Evolutionary conservation across 2,113 vertebrate genomes (phyloP), one percentile per base, ranked within the genome.

Genomic region (Pterophyllum scalare): DNA sequence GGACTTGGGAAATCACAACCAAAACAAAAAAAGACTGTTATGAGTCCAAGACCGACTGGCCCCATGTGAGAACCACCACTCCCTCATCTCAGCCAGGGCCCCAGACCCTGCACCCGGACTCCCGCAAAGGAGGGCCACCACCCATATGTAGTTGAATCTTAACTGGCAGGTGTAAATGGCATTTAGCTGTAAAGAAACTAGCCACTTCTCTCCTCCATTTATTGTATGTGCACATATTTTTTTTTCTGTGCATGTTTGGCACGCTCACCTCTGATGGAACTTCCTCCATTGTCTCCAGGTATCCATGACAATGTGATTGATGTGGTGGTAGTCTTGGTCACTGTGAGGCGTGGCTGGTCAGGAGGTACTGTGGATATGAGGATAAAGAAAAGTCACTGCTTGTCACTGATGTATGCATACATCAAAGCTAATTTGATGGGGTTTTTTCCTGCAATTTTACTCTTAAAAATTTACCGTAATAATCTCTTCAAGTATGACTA

Each of bases 251-350:
- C n/a, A 40, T 31, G 22, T 59, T 54, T 81, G 59, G 38, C 5
- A 7, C 54, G 17, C 60, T 96, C 93, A 99, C 98, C 98, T 97
- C 98, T 94, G 92, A 99, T 99, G n/a, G 98, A 99, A 83, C 98
- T 99, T 81, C 98, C 98, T 54, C 98, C 98, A 0, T 99, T 99
- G 94, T 99, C 98, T 61, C 98, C 98, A 24, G 98, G 98, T 87
- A 99, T 98, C 98, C 98, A 99, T 56, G 98, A 99, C 80, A 99
- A 95, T 4, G 98, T 98, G 91, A 99, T 99, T 64, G 98, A 99
- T 75, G 98, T 99, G 80, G 98, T 98, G 1, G 98, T 99, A 2
- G 98, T 99, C 97, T 99, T 99, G 89, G 98, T 99, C 77, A 99
- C 98, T 0, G 98, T 99, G 79, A 99, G 97, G 75, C 98, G 97